These are phyloP conservation scores for Onychomys arenicola DNA, from an alignment of 2,797 vertebrate species.

Conservation along the genomic window DNA sequence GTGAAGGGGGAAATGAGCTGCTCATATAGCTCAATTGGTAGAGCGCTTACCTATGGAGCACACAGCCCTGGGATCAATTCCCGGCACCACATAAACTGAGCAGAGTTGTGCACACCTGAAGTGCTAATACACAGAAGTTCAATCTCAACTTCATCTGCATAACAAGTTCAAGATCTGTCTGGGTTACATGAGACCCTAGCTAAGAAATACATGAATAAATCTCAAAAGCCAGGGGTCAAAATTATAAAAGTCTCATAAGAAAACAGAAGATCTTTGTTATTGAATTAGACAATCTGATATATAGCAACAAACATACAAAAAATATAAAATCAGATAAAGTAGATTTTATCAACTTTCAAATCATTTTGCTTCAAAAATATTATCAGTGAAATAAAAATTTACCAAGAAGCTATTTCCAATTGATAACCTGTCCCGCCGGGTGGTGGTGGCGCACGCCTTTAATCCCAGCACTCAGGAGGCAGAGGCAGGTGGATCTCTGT, in stretches of 20 bases:
- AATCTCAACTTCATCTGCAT: background rate
- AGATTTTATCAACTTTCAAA: background rate
- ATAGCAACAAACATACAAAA: background rate
- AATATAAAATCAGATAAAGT: background rate
- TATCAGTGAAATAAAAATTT: background rate
- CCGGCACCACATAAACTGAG: background rate
- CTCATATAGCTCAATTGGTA: background rate
- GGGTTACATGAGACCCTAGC: background rate
- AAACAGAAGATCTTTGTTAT: background rate
- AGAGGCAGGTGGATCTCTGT: no score
- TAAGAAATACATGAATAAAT: background rate
- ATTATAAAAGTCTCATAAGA: background rate
- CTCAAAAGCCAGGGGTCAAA: background rate
- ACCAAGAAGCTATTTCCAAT: background rate
- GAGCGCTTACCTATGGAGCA: background rate
- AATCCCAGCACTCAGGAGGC: no score
- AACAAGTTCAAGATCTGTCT: background rate
- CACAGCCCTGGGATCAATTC: background rate
- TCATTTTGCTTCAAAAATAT: background rate
- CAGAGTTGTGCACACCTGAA: background rate
- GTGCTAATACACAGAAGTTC: background rate
- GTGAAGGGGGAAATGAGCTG: background rate
- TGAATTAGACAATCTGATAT: conserved; percentile 22
- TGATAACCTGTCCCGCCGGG: background rate
- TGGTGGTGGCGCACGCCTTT: no score